Evolutionary conservation across 2,888 invertebrate genomes (phyloP).

Genomic region (Thymelicus sylvestris): DNA sequence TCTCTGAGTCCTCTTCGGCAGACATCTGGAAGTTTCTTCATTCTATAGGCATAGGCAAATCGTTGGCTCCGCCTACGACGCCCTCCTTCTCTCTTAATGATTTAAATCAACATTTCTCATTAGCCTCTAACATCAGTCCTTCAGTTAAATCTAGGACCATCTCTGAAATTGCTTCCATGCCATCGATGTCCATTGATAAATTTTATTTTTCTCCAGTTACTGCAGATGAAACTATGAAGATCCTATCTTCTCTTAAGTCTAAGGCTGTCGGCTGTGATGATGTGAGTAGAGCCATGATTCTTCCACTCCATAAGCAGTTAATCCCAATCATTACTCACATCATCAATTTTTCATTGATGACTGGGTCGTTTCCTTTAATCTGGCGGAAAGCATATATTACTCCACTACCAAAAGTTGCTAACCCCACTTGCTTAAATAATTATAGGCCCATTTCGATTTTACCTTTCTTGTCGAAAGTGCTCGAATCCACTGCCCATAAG

Average conservation of each 20-base stretch:
- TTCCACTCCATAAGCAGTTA: not conserved
- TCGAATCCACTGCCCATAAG: not conserved
- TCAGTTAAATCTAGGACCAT: not conserved
- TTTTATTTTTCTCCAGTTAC: not conserved
- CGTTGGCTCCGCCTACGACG: not conserved
- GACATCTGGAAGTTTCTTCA: conserved; percentile 19
- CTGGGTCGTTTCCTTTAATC: not conserved
- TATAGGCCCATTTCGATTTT: conserved; percentile 6
- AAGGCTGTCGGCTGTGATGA: not conserved
- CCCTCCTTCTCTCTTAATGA: not conserved
- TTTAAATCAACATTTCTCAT: not conserved
- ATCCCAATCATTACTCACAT: not conserved
- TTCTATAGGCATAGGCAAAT: conserved; percentile 21
- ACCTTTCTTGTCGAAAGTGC: conserved; percentile 7
- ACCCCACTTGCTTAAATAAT: not conserved
- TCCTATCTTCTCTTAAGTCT: not conserved
- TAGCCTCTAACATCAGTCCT: not conserved
- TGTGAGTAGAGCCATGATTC: not conserved
- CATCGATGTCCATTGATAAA: not conserved
- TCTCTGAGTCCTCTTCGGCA: conserved; percentile 7
- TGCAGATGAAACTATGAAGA: not conserved
- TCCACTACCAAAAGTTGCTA: conserved; percentile 11
- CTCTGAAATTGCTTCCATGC: not conserved
- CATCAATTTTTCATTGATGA: not conserved
- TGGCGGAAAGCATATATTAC: conserved; percentile 9